phyloP scores from a whole-genome alignment of 1,140 invertebrate genomes.

The Eumaeus atala region DNA sequence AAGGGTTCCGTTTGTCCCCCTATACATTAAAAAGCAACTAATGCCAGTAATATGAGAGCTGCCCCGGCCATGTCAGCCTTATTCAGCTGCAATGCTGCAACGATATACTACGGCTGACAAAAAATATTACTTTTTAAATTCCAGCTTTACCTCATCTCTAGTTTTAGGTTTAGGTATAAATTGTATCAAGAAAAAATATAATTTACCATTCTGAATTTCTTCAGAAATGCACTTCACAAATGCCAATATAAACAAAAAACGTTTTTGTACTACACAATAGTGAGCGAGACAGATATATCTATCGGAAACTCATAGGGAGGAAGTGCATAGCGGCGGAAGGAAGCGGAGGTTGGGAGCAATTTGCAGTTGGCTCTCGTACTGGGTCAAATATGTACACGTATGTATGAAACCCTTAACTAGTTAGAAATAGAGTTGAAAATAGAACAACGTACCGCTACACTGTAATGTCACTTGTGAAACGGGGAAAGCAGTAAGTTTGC shows the following conservation, averaged over 20 bases:
- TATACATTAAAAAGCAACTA: too few relatives aligned
- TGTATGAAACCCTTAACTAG: conserved; percentile 21
- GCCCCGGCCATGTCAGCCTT: too few relatives aligned
- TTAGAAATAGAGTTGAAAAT: conserved; percentile 21
- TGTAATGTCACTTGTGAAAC: conserved; percentile 21
- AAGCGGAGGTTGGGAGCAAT: conserved; percentile 33
- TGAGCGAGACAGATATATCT: conserved; percentile 24
- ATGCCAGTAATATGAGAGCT: too few relatives aligned
- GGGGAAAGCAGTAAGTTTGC: conserved; percentile 29
- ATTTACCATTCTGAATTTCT: too few relatives aligned
- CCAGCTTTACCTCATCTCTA: too few relatives aligned
- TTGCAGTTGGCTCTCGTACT: conserved; percentile 28
- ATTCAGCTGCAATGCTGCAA: too few relatives aligned
- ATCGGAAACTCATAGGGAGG: conserved; percentile 30
- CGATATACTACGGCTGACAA: too few relatives aligned
- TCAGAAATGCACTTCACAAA: too few relatives aligned
- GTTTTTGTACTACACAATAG: conserved; percentile 16
- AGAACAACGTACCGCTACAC: conserved; percentile 11
- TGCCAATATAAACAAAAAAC: not conserved
- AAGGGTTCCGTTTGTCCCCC: too few relatives aligned
- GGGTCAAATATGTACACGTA: conserved; percentile 12
- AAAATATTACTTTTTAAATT: too few relatives aligned
- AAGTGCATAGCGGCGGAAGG: conserved; percentile 37
- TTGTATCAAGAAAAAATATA: too few relatives aligned
- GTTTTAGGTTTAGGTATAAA: too few relatives aligned